These are phyloP conservation scores for Mohoua ochrocephala DNA, from an alignment of 2,113 vertebrate genomes.

Conservation along the genomic window DNA sequence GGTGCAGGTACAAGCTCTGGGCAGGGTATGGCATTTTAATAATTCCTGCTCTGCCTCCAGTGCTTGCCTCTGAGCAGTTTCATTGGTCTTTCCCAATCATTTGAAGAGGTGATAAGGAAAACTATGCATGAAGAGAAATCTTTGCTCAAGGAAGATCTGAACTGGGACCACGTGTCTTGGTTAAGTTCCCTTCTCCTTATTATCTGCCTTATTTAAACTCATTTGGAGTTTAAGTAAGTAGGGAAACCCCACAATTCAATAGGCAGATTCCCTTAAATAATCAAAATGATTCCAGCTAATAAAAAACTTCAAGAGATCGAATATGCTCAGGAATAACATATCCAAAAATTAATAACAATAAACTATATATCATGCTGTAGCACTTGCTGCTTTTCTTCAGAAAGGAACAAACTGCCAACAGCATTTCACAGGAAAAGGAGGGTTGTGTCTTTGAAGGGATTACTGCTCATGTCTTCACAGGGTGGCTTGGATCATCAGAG, in stretches of 20 bases:
- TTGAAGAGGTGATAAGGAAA: not conserved
- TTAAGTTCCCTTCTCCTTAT: not conserved
- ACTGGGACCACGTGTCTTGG: accelerated
- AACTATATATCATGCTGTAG: conserved; percentile 3
- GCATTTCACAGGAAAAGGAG: conserved; percentile 6
- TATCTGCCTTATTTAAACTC: not conserved
- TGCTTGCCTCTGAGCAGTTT: not conserved
- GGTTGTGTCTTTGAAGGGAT: conserved; percentile 13
- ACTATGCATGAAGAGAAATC: not conserved
- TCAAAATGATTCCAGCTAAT: conserved; percentile 25
- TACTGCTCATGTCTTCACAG: conserved; percentile 5
- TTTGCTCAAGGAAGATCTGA: not conserved
- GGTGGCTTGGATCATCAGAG: conserved; percentile 12
- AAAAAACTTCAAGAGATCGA: conserved; percentile 32
- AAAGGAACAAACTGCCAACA: not conserved
- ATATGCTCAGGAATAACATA: conserved; percentile 17
- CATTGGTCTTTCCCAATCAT: not conserved
- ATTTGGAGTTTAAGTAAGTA: conserved; percentile 21
- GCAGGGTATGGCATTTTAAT: not conserved
- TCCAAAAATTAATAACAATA: conserved; percentile 8
- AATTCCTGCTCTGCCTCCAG: not conserved
- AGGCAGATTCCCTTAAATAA: conserved; percentile 10
- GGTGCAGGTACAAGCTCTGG: not conserved
- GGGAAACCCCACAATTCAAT: not conserved
- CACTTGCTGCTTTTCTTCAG: conserved; percentile 39